A percentile compares a stretch with the other conserved stretches of the same genome.
These are phyloP conservation scores for Nothobranchius kuhntae DNA, from an alignment of 2,113 vertebrate genomes.

Conservation along the genomic window DNA sequence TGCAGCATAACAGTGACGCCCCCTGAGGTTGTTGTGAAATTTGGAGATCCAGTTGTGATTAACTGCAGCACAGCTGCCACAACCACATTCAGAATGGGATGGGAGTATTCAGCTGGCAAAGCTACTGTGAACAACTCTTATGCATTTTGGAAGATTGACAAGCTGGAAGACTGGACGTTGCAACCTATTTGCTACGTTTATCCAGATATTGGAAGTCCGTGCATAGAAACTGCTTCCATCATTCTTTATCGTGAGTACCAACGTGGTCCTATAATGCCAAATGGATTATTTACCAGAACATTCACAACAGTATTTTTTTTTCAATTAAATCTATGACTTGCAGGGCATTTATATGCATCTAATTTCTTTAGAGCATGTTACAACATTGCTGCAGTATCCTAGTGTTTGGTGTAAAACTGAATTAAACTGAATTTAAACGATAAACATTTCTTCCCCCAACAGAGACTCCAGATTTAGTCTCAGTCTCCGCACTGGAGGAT, in stretches of 20 bases:
- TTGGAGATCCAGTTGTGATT: conserved; percentile 39
- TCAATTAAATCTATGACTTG: neutral
- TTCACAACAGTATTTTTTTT: neutral
- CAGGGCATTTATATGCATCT: neutral
- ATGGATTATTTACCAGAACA: neutral
- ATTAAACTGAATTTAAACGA: neutral
- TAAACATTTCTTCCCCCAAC: neutral
- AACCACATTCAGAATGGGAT: neutral
- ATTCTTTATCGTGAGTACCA: conserved; percentile 65
- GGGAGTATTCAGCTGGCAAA: conserved; percentile 13
- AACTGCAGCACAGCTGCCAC: conserved; percentile 39
- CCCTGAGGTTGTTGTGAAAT: conserved; percentile 35
- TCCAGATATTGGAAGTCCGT: rapidly evolving
- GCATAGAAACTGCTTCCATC: neutral
- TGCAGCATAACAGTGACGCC: conserved; percentile 26
- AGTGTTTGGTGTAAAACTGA: neutral
- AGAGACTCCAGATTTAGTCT: conserved; percentile 39
- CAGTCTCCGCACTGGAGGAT: conserved; percentile 3
- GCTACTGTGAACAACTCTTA: rapidly evolving
- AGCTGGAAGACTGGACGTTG: conserved; percentile 18
- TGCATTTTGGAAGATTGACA: conserved; percentile 12
- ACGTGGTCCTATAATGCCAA: neutral
- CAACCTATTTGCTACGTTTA: conserved; percentile 1
- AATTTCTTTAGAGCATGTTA: neutral
- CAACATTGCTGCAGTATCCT: neutral